Conservation (phyloP, 1,140 invertebrate genomes). For the Eurosta solidaginis region DNA sequence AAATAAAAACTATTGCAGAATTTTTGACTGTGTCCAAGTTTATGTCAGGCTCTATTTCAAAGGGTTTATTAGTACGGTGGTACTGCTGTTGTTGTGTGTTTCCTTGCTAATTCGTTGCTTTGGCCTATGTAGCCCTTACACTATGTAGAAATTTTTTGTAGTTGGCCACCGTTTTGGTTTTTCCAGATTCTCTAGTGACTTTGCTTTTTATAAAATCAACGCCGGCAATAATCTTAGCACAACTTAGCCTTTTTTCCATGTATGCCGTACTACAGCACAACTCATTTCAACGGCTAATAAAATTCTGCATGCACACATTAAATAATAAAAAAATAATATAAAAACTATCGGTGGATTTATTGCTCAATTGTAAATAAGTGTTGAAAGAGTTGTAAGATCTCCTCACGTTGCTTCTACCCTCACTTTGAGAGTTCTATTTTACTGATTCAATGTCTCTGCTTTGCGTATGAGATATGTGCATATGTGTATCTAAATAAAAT, state of each 20-base stretch:
- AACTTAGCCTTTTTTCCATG: not conserved
- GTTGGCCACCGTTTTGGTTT: not conserved
- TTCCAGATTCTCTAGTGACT: not conserved
- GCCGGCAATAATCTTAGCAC: not conserved
- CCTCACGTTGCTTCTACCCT: not conserved
- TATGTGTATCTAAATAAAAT: not conserved
- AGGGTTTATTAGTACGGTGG: no score
- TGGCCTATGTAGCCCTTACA: not conserved
- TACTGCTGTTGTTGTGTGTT: no score
- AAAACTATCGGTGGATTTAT: not conserved
- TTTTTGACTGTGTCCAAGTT: no score
- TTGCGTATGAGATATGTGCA: not conserved
- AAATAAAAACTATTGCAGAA: no score
- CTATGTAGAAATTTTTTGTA: not conserved
- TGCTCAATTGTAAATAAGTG: not conserved
- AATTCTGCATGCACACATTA: no score
- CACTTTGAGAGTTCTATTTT: not conserved
- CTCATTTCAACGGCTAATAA: no score
- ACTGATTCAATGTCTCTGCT: not conserved
- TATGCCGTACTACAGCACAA: no score
- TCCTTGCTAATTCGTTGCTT: no score
- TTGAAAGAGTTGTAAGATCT: not conserved
- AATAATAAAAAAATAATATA: not conserved
- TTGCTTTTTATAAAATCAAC: conserved; percentile 2
- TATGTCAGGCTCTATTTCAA: no score